These are phyloP conservation scores for Cosmopolites sordidus DNA, from an alignment of 2,888 invertebrate genomes.

Conservation along the genomic window DNA sequence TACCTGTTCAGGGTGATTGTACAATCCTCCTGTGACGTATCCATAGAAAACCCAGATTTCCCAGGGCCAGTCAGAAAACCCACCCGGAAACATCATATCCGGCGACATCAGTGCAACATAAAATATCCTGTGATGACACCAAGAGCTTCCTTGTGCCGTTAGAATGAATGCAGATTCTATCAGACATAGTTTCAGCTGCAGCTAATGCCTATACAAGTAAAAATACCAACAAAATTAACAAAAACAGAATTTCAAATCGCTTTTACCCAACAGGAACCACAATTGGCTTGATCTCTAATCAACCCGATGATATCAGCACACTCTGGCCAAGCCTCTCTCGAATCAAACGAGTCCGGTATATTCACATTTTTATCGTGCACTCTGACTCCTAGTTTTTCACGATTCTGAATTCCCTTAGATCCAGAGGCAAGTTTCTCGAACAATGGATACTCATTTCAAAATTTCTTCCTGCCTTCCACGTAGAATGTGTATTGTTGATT, in stretches of 20 bases:
- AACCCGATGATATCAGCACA: too few relatives aligned
- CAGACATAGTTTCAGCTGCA: too few relatives aligned
- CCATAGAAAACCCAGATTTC: constrained; percentile 72
- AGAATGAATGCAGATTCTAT: too few relatives aligned
- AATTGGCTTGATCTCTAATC: not conserved
- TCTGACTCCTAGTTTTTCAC: not conserved
- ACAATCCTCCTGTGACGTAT: constrained; percentile 79
- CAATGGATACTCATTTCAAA: not conserved
- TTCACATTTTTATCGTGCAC: not conserved
- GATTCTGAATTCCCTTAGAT: not conserved
- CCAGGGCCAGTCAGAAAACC: constrained; percentile 76
- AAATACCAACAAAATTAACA: constrained; percentile 57
- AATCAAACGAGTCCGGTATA: too few relatives aligned
- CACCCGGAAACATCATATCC: constrained; percentile 72
- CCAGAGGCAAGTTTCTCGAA: not conserved
- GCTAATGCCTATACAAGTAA: constrained; percentile 83
- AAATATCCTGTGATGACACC: constrained; percentile 17
- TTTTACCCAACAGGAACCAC: not conserved
- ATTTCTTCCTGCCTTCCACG: too few relatives aligned
- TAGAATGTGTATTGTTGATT: too few relatives aligned
- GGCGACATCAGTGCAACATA: constrained; percentile 10
- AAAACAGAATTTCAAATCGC: not conserved
- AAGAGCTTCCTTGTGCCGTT: too few relatives aligned
- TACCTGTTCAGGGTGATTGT: too few relatives aligned
- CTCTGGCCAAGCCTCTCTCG: too few relatives aligned